Percentiles rank a stretch among this genome's conserved stretches.
phyloP scores from a whole-genome alignment of 2,113 vertebrate species.

The Anarhynchus alexandrinus region DNA sequence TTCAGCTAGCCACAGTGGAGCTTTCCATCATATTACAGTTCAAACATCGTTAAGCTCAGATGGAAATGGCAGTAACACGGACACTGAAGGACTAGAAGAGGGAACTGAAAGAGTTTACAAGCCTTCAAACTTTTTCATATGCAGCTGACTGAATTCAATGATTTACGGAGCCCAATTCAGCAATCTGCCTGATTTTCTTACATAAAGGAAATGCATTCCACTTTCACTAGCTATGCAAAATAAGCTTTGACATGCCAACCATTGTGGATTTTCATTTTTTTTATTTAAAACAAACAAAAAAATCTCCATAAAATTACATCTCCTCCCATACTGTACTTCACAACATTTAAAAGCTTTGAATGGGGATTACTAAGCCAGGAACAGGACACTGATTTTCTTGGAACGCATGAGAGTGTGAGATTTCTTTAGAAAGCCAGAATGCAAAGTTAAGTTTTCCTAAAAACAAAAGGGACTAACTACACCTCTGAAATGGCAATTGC shows the following conservation, averaged over 20 bases:
- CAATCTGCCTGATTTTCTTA: not conserved
- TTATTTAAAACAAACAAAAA: not conserved
- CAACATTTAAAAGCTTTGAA: not conserved
- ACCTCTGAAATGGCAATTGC: not conserved
- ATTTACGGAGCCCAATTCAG: not conserved
- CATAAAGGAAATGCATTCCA: not conserved
- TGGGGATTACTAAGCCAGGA: not conserved
- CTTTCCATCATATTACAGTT: not conserved
- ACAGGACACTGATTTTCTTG: not conserved
- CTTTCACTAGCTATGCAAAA: not conserved
- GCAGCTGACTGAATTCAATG: not conserved
- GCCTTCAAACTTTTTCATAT: not conserved
- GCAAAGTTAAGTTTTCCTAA: not conserved
- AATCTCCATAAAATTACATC: not conserved
- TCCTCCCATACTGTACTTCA: not conserved
- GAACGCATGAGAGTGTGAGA: not conserved
- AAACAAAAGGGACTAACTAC: not conserved
- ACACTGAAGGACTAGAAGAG: not conserved
- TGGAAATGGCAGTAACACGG: not conserved
- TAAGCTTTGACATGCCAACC: not conserved
- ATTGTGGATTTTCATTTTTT: not conserved
- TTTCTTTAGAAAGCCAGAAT: not conserved
- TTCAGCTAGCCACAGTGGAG: not conserved
- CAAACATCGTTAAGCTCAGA: not conserved
- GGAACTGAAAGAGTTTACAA: not conserved